Percentiles rank a stretch among this genome's conserved stretches.
phyloP scores from a whole-genome alignment of 2,113 vertebrate genomes.

The Cepphus grylle region DNA sequence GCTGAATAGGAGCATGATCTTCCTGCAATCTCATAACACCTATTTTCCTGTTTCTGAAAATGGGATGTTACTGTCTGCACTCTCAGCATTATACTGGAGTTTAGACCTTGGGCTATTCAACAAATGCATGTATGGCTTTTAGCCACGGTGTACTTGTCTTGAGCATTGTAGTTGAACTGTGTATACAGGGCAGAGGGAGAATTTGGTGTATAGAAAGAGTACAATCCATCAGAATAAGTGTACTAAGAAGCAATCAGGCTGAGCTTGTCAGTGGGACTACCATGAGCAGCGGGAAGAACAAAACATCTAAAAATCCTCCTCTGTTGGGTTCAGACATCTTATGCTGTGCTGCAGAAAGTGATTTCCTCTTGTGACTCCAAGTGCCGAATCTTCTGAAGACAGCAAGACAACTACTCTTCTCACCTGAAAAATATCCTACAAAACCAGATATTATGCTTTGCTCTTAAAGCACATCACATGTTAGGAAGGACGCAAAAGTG shows the following conservation, averaged over 20 bases:
- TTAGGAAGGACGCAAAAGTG: background rate
- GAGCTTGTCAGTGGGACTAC: background rate
- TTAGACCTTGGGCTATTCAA: background rate
- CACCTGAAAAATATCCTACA: background rate
- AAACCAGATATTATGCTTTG: background rate
- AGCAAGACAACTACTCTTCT: background rate
- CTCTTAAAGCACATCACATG: background rate
- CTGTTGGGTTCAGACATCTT: background rate
- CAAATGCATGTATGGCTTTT: background rate
- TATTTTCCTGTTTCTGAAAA: background rate
- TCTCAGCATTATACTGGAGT: background rate
- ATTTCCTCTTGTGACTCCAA: background rate
- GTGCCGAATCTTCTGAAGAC: background rate
- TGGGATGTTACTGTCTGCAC: background rate
- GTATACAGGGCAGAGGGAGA: background rate
- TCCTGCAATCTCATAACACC: background rate
- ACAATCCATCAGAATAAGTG: background rate
- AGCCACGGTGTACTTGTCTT: accelerated
- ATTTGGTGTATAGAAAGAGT: background rate
- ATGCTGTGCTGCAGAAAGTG: background rate
- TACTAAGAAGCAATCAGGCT: background rate
- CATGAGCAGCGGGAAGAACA: background rate
- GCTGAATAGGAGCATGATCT: background rate
- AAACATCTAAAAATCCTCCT: background rate
- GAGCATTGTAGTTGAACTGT: background rate